Evolutionary conservation across 2,113 vertebrate genomes (phyloP).

Genomic region (Cyprinus carpio): DNA sequence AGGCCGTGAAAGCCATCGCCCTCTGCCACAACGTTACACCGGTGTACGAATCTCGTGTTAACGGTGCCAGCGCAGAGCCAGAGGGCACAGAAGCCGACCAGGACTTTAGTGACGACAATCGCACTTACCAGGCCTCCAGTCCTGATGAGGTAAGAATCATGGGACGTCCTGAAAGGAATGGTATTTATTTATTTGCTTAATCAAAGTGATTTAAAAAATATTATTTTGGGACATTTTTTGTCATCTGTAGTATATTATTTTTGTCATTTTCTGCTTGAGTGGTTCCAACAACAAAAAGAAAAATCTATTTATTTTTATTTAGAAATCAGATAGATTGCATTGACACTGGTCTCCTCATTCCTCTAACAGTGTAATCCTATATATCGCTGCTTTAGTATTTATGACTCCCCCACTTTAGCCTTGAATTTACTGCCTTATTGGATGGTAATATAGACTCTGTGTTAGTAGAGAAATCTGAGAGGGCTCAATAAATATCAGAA

Average conservation of each 20-base stretch:
- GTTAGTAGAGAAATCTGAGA: conserved; percentile 51
- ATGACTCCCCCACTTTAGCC: conserved; percentile 45
- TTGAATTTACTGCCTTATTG: conserved; percentile 50
- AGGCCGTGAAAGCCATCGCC: conserved; percentile 93
- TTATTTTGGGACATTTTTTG: background rate
- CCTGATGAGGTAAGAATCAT: conserved; percentile 87
- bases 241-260: background rate
- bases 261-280: background rate
- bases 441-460: conserved; percentile 54
- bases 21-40: conserved; percentile 97
- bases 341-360: conserved; percentile 22
- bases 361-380: conserved; percentile 48
- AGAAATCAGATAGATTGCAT: conserved; percentile 39
- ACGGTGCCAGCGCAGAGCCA: conserved; percentile 73
- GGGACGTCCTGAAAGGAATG: background rate
- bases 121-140: conserved; percentile 96
- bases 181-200: background rate
- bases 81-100: conserved; percentile 91
- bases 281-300: background rate
- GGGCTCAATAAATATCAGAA: conserved; percentile 47
- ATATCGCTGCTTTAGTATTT: conserved; percentile 52
- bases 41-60: conserved; percentile 82
- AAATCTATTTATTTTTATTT: conserved; percentile 28
- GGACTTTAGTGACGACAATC: conserved; percentile 92
- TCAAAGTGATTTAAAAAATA: background rate